Evolutionary conservation across 2,888 invertebrate genomes (phyloP), one percentile per base, ranked within the genome.

Genomic region (Sphaerophoria rueppellii): DNA sequence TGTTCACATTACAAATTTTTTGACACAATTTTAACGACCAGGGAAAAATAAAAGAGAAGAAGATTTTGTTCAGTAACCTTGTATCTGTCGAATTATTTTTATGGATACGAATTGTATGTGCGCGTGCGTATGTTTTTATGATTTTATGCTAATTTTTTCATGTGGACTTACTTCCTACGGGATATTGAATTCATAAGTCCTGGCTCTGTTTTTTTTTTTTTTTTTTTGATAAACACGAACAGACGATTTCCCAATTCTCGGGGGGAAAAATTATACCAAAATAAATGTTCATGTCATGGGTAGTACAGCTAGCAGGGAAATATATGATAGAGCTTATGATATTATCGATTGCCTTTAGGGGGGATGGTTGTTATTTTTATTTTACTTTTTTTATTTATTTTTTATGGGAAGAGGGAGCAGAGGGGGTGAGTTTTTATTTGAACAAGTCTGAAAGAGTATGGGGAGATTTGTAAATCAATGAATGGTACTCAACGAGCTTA

Each of bases 111-210:
- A n/a, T 4, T 46, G 34, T 73, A 35, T 48, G 54, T 34, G 61
- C 52, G n/a, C 32, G 9, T 61, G 48, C 32, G n/a, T 37, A 16
- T 43, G 24, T 69, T 77, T 72, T 82, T 78, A 82, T 52, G 73
- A 63, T 73, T 57, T 82, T 73, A 82, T 82, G 78, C 73, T 78
- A 82, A 73, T 82, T 77, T 78, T 40, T 35, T 50, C 32, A 34
- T 61, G 46, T 57, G 63, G 72, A 52, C 72, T 55, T 54, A 69
- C 65, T 72, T 81, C 67, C 34, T 72, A 50, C 32, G 57, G 69
- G 63, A 82, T 82, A 79, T 82, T 73, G 74, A 79, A 82, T 82
- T 82, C 78, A 78, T 70, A 70, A 82, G 69, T 48, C 35, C 43
- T 40, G 37, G 24, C 11, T 14, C 24, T 24, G 1, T 46, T 61